Evolutionary conservation across 2,888 invertebrate species (phyloP).

Genomic region (Shargacucullia verbasci): DNA sequence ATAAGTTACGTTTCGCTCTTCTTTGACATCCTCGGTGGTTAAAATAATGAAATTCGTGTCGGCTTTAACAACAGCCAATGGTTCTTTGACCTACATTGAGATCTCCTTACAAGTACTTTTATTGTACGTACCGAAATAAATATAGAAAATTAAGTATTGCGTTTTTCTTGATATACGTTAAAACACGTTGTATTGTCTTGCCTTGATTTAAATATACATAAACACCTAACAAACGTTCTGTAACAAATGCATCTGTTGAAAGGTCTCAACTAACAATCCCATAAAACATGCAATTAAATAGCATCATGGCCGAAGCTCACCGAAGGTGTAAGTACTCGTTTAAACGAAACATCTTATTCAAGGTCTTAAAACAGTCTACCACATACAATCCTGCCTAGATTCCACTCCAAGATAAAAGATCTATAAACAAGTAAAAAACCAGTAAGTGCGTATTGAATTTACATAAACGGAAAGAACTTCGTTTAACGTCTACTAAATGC

Average conservation of each 20-base stretch:
- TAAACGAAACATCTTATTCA: constrained; percentile 16
- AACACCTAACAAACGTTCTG: too few species aligned
- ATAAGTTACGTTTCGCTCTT: too few species aligned
- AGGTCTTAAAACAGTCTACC: constrained; percentile 15
- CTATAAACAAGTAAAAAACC: constrained; percentile 38
- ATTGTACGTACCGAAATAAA: too few species aligned
- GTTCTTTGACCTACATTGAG: too few species aligned
- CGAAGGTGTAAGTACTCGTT: constrained; percentile 2
- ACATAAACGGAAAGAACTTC: constrained; percentile 44
- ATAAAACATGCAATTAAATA: background rate
- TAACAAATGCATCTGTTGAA: background rate
- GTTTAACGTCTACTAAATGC: constrained; percentile 45
- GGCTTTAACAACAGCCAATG: too few species aligned
- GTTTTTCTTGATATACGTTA: too few species aligned
- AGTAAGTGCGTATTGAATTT: constrained; percentile 48
- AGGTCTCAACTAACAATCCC: background rate
- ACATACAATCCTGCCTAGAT: constrained; percentile 25
- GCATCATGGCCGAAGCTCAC: background rate
- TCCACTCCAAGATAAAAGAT: constrained; percentile 33
- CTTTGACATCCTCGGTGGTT: too few species aligned
- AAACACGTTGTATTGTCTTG: too few species aligned
- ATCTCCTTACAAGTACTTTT: too few species aligned
- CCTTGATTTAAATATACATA: too few species aligned
- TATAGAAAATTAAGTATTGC: too few species aligned
- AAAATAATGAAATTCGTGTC: too few species aligned